Percentiles rank a stretch among this genome's conserved stretches.
phyloP scores from a whole-genome alignment of 1,140 invertebrate species.

The Stratiolaelaps scimitus region DNA sequence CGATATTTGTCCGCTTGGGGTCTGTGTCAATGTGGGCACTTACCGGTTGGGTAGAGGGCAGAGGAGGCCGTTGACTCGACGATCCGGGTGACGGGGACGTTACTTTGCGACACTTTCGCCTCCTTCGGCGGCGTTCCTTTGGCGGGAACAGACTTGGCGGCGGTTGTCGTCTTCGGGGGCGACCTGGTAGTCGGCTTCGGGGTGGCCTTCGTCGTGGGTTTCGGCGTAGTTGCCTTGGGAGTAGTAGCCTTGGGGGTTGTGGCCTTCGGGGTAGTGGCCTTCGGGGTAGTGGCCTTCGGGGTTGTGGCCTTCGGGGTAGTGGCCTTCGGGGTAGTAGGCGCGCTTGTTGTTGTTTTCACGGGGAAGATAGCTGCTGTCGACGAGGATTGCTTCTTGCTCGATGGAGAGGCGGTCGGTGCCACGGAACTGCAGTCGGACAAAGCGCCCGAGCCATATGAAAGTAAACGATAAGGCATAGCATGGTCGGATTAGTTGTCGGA shows the following conservation, averaged over 20 bases:
- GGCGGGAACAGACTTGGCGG: neutral
- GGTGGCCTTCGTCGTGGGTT: neutral
- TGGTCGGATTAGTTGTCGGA: no score
- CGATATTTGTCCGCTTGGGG: no score
- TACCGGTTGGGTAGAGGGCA: conserved; percentile 11
- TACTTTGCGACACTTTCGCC: conserved; percentile 4
- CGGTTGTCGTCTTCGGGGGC: neutral
- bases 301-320: neutral
- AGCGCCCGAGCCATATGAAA: no score
- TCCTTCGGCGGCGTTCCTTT: neutral
- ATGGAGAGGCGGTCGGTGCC: no score
- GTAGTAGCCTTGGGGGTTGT: neutral
- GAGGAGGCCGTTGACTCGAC: neutral
- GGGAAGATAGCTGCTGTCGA: conserved; percentile 15
- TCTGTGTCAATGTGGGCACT: neutral
- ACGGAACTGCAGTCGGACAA: no score
- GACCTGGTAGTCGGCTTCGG: neutral
- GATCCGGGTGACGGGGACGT: conserved; percentile 5
- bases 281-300: neutral
- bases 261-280: no score
- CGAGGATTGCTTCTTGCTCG: no score
- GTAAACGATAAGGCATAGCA: no score
- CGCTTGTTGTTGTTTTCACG: conserved; percentile 7
- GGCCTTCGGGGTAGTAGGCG: neutral
- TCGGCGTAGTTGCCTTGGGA: no score